Conservation (phyloP, 2,113 vertebrate species). For the Ctenodactylus gundi region DNA sequence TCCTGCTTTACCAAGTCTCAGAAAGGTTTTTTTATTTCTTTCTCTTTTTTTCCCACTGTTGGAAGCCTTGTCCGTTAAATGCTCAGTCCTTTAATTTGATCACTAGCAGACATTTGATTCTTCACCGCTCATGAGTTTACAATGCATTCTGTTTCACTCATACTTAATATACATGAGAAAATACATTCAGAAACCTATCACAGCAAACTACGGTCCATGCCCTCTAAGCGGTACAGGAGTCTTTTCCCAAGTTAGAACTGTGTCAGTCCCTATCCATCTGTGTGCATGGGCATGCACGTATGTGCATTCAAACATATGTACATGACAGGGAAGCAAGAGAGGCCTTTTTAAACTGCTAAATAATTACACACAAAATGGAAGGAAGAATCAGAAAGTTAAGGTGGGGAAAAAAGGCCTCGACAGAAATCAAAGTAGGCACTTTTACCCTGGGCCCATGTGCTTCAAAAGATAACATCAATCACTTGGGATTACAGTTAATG, state of each 20-base stretch:
- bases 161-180: neutral
- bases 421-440: neutral
- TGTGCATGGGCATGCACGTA: neutral
- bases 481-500: neutral
- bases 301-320: neutral
- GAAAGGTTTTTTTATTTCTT: neutral
- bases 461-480: neutral
- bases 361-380: slow-evolving; percentile 17
- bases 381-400: neutral
- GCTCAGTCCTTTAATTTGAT: neutral
- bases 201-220: neutral
- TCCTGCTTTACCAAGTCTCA: neutral
- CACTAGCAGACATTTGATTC: neutral
- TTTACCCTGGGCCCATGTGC: neutral
- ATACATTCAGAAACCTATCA: neutral
- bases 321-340: neutral
- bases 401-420: neutral
- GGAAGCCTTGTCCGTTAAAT: neutral
- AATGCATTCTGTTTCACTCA: slow-evolving; percentile 8
- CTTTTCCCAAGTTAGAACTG: neutral
- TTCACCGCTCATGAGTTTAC: neutral
- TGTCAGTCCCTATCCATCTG: neutral
- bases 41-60: no score
- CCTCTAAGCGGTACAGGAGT: neutral
- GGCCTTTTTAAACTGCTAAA: neutral